Evolutionary conservation across 2,888 invertebrate species (phyloP), one percentile per base, ranked within the genome.

Genomic region (Hesperia comma): DNA sequence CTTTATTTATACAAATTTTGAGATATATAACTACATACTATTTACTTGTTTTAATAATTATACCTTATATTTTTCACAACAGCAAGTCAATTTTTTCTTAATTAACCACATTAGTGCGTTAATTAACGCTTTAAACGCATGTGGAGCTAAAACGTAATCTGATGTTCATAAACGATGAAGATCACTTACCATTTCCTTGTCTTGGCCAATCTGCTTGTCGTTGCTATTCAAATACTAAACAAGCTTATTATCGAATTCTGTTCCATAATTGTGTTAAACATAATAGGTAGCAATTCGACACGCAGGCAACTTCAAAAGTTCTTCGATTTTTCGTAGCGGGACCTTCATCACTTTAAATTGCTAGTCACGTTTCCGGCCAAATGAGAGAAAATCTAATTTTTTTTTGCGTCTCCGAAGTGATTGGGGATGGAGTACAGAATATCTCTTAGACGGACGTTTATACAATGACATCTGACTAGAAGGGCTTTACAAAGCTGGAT

Each of bases 341-440:
- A 79, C 83, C 67, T 61, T 56, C 61, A 82, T 85, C 83, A 78
- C 79, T 85, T 85, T 75, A 77, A 77, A 77, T 82, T 83, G 78
- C 87, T 72, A 81, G 83, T 86, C 87, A 87, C 87, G 87, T 87
- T 75, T 77, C 71, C 69, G 79, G 80, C 81, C 85, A 85, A 87
- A 87, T 87, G 86, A 87, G 84, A 83, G 84, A 84, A 85, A 86
- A 88, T 87, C 85, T 86, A 86, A 86, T 87, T 87, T 67, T 84
- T n/a, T 63, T 85, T 85, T 84, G 81, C 79, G 78, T 80, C 79
- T 77, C 77, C 75, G 72, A 80, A 83, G 82, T 85, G 85, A 85
- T 87, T 86, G 85, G 82, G 75, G 74, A 72, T 77, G 75, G 79
- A 77, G 77, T 80, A 82, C 82, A 82, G 83, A 82, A 84, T 84